A percentile compares a stretch with the other conserved stretches of the same genome.
Evolutionary conservation across 2,888 invertebrate genomes (phyloP).

Genomic region (Pollenia amentaria): DNA sequence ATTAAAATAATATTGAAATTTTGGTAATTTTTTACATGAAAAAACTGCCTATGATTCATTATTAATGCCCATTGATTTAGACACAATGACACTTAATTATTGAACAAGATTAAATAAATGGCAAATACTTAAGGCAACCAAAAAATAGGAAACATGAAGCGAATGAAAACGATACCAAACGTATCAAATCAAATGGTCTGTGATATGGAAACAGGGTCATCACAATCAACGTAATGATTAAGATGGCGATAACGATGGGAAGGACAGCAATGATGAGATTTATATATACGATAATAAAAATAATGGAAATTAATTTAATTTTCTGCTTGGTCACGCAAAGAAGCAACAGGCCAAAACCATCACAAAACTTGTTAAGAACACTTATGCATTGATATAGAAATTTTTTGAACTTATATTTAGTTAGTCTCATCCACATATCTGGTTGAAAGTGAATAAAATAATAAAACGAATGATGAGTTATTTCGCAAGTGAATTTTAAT

Average conservation of each 20-base stretch:
- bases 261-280: neutral
- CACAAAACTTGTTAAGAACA: neutral
- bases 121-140: constrained; percentile 39
- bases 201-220: neutral
- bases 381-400: neutral
- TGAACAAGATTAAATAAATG: constrained; percentile 58
- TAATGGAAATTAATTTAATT: constrained; percentile 52
- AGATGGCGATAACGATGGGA: neutral
- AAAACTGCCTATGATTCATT: constrained; percentile 36
- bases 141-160: neutral
- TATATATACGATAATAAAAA: constrained; percentile 35
- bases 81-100: constrained; percentile 66
- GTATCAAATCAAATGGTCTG: neutral
- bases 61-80: constrained; percentile 48
- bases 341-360: constrained; percentile 60
- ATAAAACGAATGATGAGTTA: too few relatives aligned
- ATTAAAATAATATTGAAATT: too few relatives aligned
- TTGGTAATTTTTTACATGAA: neutral
- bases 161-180: neutral
- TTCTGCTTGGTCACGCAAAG: constrained; percentile 63
- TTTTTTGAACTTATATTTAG: neutral
- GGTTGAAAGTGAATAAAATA: too few relatives aligned
- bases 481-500: too few relatives aligned
- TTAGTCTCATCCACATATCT: too few relatives aligned
- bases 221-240: constrained; percentile 9